A percentile compares a stretch with the other conserved stretches of the same genome.
Conservation (phyloP, 2,113 vertebrate species). For the Pelmatolapia mariae region DNA sequence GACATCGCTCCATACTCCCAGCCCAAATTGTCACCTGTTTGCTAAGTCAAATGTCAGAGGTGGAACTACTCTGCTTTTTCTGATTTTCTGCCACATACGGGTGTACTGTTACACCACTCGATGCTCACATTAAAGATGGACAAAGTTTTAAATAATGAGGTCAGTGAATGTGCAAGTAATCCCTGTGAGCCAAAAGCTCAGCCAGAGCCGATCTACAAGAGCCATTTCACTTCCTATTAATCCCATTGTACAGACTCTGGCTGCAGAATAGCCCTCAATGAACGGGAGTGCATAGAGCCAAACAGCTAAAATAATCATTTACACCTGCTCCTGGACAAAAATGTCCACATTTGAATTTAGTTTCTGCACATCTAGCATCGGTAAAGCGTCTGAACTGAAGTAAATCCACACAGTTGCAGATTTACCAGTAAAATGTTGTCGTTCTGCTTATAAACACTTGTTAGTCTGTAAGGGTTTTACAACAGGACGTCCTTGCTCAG, state of each 20-base stretch:
- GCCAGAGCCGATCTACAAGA: not conserved
- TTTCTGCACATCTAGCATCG: not conserved
- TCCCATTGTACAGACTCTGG: not conserved
- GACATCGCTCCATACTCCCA: not conserved
- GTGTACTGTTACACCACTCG: not conserved
- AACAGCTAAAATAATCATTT: not conserved
- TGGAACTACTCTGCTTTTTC: not conserved
- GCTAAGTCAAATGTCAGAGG: not conserved
- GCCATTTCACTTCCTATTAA: not conserved
- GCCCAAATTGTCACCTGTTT: constrained; percentile 13
- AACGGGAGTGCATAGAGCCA: not conserved
- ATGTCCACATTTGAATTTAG: not conserved
- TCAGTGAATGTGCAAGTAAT: not conserved
- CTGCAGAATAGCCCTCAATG: not conserved
- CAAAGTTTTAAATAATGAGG: not conserved
- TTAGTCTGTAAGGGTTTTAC: not conserved
- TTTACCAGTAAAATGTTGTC: not conserved
- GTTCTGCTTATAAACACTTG: not conserved
- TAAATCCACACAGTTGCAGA: not conserved
- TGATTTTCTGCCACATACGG: not conserved
- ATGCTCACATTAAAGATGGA: not conserved
- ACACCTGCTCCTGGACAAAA: not conserved
- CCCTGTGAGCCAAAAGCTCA: not conserved
- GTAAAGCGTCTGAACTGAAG: not conserved
- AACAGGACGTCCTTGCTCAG: not conserved